Conservation (phyloP, 2,888 invertebrate genomes). For the Diaphora mendica region DNA sequence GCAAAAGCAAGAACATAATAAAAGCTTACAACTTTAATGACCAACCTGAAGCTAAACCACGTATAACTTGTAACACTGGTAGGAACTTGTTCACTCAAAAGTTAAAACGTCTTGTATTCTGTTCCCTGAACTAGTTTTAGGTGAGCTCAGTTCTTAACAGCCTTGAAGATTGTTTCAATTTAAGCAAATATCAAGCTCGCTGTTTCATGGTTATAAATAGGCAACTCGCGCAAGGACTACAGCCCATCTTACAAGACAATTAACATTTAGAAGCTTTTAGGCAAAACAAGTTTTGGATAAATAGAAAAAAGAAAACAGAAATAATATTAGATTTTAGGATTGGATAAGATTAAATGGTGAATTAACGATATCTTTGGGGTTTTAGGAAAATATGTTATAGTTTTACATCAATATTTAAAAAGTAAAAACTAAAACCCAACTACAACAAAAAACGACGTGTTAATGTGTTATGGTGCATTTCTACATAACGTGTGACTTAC, state of each 20-base stretch:
- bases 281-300: neutral
- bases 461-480: too few species aligned
- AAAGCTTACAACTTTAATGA: neutral
- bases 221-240: neutral
- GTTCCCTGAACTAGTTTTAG: neutral
- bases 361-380: too few species aligned
- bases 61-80: neutral
- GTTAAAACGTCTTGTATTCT: neutral
- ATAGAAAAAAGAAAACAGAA: neutral
- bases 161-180: constrained; percentile 7
- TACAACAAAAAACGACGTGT: too few species aligned
- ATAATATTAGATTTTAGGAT: neutral
- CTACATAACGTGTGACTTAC: too few species aligned
- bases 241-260: neutral
- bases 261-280: constrained; percentile 4
- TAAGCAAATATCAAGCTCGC: neutral
- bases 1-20: too few species aligned
- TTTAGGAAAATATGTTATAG: too few species aligned
- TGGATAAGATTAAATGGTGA: neutral
- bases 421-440: too few species aligned
- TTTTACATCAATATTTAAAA: too few species aligned
- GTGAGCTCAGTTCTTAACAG: neutral
- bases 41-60: neutral
- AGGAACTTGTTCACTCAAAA: neutral
- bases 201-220: neutral